phyloP scores from a whole-genome alignment of 2,888 invertebrate species.

The Pyralis farinalis region DNA sequence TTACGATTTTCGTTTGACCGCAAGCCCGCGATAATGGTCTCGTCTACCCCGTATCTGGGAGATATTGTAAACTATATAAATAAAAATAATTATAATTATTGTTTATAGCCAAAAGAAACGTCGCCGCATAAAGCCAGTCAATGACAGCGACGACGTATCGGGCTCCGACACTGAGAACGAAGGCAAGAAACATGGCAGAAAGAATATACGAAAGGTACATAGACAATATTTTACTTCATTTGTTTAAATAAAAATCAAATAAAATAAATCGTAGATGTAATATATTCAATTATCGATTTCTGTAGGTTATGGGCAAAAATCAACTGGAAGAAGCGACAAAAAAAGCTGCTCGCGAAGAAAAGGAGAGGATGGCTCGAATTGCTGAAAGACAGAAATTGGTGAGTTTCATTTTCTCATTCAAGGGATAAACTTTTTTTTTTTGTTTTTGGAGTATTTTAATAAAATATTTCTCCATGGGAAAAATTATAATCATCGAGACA shows the following conservation, averaged over 20 bases:
- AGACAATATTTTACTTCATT: no score
- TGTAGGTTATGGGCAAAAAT: slow-evolving; percentile 77
- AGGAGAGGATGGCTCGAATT: slow-evolving; percentile 93
- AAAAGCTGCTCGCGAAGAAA: slow-evolving; percentile 94
- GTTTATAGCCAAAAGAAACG: slow-evolving; percentile 68
- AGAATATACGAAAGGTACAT: slow-evolving; percentile 75
- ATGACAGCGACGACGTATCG: slow-evolving; percentile 65
- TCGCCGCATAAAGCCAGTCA: slow-evolving; percentile 61
- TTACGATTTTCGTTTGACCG: no score
- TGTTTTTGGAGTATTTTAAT: no score
- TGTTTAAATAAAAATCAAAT: no score
- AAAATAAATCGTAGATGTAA: no score
- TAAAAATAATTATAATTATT: no score
- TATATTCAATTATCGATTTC: slow-evolving; percentile 32
- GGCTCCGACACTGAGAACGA: slow-evolving; percentile 71
- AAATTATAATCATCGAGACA: no score
- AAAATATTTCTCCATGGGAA: no score
- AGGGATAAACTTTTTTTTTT: slow-evolving; percentile 4
- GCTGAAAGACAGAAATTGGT: slow-evolving; percentile 93
- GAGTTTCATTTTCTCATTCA: slow-evolving; percentile 28
- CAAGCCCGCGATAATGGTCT: no score
- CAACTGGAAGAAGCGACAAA: slow-evolving; percentile 91
- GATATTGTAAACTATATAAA: no score
- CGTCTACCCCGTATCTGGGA: no score
- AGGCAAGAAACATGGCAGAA: slow-evolving; percentile 73